Conservation (phyloP, 1,140 invertebrate species). For the Diorhabda sublineata region DNA sequence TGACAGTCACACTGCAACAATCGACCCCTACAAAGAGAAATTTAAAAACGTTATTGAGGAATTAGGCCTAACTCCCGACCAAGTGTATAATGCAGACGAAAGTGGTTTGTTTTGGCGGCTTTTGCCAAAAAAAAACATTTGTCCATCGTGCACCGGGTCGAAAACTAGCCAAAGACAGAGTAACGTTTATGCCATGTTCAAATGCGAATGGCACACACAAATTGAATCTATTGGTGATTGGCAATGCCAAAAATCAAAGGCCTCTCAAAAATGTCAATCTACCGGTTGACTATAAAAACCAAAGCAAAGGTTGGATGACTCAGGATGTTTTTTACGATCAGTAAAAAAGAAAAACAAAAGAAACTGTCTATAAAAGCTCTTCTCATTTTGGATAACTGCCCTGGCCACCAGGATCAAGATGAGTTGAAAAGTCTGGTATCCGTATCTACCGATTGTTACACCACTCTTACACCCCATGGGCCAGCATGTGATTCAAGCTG, state of each 20-base stretch:
- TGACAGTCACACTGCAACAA: constrained; percentile 15
- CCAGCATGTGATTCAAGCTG: constrained; percentile 36
- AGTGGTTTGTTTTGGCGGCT: constrained; percentile 44
- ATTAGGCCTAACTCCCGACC: constrained; percentile 10
- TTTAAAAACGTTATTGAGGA: no score
- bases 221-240: constrained; percentile 14
- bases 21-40: constrained; percentile 4
- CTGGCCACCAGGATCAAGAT: background rate
- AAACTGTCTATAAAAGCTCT: background rate
- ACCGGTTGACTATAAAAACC: background rate
- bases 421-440: constrained; percentile 22
- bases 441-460: constrained; percentile 43
- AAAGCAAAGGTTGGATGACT: constrained; percentile 6
- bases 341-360: background rate
- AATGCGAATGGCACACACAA: constrained; percentile 39
- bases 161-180: constrained; percentile 42
- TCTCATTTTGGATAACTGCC: background rate
- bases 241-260: constrained; percentile 19
- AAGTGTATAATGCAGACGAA: constrained; percentile 48
- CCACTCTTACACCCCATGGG: constrained; percentile 45
- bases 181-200: constrained; percentile 43
- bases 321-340: no score
- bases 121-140: constrained; percentile 40
- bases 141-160: constrained; percentile 36
- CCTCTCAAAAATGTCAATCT: constrained; percentile 21